Base-by-base conservation (phyloP, 2,797 vertebrate genomes). In the Sebastes paucispinis region DNA sequence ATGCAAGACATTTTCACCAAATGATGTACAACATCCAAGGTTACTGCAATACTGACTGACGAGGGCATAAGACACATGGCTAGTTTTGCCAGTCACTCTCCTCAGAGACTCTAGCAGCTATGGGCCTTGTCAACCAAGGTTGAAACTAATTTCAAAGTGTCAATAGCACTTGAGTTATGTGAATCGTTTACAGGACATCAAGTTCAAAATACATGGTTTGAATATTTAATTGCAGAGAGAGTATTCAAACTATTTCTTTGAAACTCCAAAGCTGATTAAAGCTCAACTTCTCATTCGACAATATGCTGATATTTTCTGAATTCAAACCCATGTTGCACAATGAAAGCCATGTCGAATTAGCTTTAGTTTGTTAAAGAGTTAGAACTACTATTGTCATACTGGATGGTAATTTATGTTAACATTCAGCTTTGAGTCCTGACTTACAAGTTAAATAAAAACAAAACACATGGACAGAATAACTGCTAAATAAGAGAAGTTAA, bases 81-180 rank as follows among this genome's bases (percentile, higher is more conserved):
- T 52, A 65, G 64, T 39, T 60, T 68, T 57, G 75, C 73, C 36
- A 75, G 76, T 86, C 60, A 24, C 57, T 85, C 75, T 79, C 36
- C 59, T 74, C 59, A 31, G 67, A 87, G 55, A 80, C 68, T 74
- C 27, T 4, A 57, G 60, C 55, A 55, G 55, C 59, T 57, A 14
- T 25, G 63, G 73, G 68, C 77, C 64, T 80, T 74, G 63, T 87
- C 81, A 83, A 76, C 54, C 80, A 81, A 83, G 86, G 85, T 52
- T 81, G 64, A 65, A 74, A 67, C 54, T 77, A 52, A 86, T 83
- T 77, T 70, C 52, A 59, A 73, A 73, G 31, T 75, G 69, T 79
- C 81, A 52, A 50, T 10, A 27, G 31, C 29, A 73, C 71, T 77
- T 65, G 10, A 68, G 59, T 54, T 31, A 70, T 32, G 77, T 59